Base-by-base conservation (phyloP, 2,888 invertebrate species). In the Hydriomena furcata region DNA sequence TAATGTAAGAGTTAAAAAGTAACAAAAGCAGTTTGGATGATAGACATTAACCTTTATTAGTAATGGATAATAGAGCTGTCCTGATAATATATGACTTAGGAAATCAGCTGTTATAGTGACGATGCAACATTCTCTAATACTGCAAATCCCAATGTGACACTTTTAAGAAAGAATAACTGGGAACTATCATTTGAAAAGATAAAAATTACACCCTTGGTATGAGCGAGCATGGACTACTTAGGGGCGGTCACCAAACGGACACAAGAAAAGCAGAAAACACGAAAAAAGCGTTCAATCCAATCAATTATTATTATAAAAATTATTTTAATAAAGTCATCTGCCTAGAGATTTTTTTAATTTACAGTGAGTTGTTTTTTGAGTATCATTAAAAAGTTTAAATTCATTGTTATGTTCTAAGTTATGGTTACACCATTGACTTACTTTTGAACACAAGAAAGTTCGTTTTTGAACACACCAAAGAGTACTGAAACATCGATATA, bases 251-350 rank as follows among this genome's bases (percentile, higher is more conserved):
- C 83, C 89, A 91, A 91, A 88, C 90, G 87, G 90, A 91, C 91
- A 91, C 91, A 91, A 91, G 91, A 87, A 91, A 91, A 91, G 91
- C 91, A 84, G 85, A 91, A 91, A 86, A 91, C 91, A 91, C 90
- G 91, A 91, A 86, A 86, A 58, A 89, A 91, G 91, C 91, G 91
- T 82, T 91, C 91, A 91, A 91, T 91, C 91, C 90, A 90, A 90
- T 91, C 90, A 89, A 87, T 87, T 84, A 81, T 82, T 81, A 73
- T 82, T 81, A 73, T 79, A 75, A 75, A 84, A 82, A 73, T 74
- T 77, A 79, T 76, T 83, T 82, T 76, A 78, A 83, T 80, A 79
- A 79, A 81, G 81, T 79, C 77, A 82, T 77, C 75, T 71, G 66
- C 63, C 74, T 77, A 73, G 65, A 74, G 69, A 73, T 73, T 76